Evolutionary conservation across 2,888 invertebrate genomes (phyloP), one percentile per base, ranked within the genome.

Genomic region (Dicycla oo): DNA sequence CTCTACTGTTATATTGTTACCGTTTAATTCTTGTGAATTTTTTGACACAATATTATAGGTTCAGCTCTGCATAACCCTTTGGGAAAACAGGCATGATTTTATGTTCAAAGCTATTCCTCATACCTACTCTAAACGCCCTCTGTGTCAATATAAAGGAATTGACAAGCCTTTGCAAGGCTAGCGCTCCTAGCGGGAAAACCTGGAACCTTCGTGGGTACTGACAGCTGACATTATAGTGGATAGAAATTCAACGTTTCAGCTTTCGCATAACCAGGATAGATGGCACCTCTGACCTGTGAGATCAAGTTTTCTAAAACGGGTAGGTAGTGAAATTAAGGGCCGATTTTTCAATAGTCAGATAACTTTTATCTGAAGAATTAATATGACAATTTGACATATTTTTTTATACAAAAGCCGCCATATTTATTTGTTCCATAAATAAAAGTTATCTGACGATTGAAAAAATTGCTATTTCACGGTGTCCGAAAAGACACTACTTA

Each of bases 201-300:
- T 10, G 11, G 34, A 30, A 30, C 26, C 20, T 57, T 34, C 10
- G n/a, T 38, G 23, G 5, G 13, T 57, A 66, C 40, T 54, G 40
- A 53, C 38, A 20, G 13, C 34, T 63, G 26, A 53, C 26, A 54
- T 0, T 63, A 43, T 0, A 8, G 23, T 15, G 23, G 26, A 34
- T 15, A 66, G 20, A 3, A n/a, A 3, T 62, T n/a, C 18, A 10
- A 49, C 10, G 47, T 30, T 62, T 49, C 6, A 51, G 30, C 11
- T 34, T 34, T 74, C 18, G 13, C 10, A 1, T 49, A 8, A 0
- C 13, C n/a, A 47, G 10, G 30, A 62, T 18, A 77, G 77, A 80
- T 80, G 77, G 75, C 80, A 18, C 40, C 20, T 58, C 75, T 15
- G 30, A 23, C 20, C 38, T 40, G 11, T 23, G 3, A 2, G 13